Percentiles rank a stretch among this genome's conserved stretches.
phyloP scores from a whole-genome alignment of 2,797 vertebrate species.

The Gymnothorax javanicus region DNA sequence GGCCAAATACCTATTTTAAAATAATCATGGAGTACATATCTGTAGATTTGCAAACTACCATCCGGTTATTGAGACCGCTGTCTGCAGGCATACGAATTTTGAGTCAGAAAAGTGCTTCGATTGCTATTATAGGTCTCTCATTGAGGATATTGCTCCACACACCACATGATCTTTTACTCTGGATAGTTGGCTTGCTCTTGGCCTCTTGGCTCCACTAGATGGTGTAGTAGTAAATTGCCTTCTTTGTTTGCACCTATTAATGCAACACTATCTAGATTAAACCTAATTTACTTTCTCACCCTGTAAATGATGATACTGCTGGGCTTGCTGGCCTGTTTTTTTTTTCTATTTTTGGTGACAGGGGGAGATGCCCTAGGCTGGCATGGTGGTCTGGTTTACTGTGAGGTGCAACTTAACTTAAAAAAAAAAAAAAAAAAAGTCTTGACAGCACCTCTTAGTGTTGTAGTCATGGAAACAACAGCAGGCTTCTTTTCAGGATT shows the following conservation, averaged over 20 bases:
- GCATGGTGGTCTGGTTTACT: background rate
- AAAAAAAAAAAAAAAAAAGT: too few species aligned
- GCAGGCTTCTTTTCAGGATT: too few species aligned
- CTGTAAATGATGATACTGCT: background rate
- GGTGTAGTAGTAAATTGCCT: background rate
- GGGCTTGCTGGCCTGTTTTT: too few species aligned
- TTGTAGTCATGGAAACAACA: too few species aligned
- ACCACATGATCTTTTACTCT: background rate
- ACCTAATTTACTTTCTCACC: background rate
- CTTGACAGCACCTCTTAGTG: too few species aligned
- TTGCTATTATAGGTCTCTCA: background rate
- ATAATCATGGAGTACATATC: background rate
- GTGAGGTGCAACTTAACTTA: background rate
- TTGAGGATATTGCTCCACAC: background rate
- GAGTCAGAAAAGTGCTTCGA: background rate
- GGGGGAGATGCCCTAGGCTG: background rate
- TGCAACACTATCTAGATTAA: background rate
- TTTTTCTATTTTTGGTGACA: background rate
- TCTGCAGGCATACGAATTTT: background rate
- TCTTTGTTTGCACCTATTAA: background rate
- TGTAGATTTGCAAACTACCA: background rate
- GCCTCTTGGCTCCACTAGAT: background rate
- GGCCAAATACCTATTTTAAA: background rate
- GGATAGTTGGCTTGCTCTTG: too few species aligned
- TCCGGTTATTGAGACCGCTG: background rate